Evolutionary conservation across 2,113 vertebrate species (phyloP), one percentile per base, ranked within the genome.

Genomic region (Seriola quinqueradiata): DNA sequence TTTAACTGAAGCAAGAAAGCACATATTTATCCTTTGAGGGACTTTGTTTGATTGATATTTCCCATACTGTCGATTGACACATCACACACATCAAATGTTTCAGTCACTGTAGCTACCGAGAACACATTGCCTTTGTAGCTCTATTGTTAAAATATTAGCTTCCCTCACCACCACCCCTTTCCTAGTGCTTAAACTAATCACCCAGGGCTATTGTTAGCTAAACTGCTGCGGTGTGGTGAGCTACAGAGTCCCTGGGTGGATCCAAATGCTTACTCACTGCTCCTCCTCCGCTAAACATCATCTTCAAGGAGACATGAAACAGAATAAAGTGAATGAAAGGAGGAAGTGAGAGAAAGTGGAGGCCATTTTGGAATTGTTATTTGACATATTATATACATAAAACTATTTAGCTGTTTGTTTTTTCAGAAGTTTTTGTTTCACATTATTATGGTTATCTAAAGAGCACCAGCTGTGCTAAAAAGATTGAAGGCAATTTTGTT

Each of bases 201-300:
- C 88, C 80, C 63, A 71, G 52, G 70, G 87, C 77, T 87, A 79
- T 86, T 87, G 84, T 88, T 80, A 75, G 72, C 71, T 81, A 73
- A 81, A 83, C 72, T 63, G 74, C 71, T 77, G 65, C 77, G 16
- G 60, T 63, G 55, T 68, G 38, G 64, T 66, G 67, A 75, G 73
- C 76, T 70, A 10, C 64, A 42, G 32, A 61, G 75, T 85, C 86
- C 66, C 84, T 25, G 34, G 54, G 25, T 70, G 59, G 67, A 87
- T 75, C 73, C 75, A 67, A 74, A 88, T 48, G 34, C 55, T 77
- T 55, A 66, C 40, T 78, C 73, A 23, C 44, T 32, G 68, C 57
- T 82, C 64, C 70, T 68, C 55, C 57, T 75, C 85, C 46, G 63
- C 48, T 36, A 0, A 70, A 21, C 48, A 25, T 19, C n/a, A 55